These are phyloP conservation scores for Eledone cirrhosa DNA, from an alignment of 2,888 invertebrate genomes.

Conservation along the genomic window DNA sequence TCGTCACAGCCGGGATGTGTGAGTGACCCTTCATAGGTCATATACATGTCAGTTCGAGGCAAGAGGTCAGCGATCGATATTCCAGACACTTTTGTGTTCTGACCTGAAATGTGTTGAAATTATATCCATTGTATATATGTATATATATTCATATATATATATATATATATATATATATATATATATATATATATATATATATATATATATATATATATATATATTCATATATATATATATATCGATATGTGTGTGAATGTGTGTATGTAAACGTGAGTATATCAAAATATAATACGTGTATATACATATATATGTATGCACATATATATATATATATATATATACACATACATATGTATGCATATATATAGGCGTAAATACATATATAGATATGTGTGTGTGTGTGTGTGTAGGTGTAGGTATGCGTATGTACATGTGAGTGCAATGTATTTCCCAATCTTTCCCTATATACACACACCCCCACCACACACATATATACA, in stretches of 20 bases:
- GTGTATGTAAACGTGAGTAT: not conserved
- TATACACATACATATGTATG: not conserved
- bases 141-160: too few relatives aligned
- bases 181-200: too few relatives aligned
- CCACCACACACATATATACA: too few relatives aligned
- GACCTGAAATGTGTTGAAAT: not conserved
- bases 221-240: not conserved
- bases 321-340: not conserved
- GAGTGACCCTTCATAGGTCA: conserved; percentile 97
- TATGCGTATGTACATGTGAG: not conserved
- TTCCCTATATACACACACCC: not conserved
- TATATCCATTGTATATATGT: not conserved
- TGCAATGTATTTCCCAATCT: not conserved
- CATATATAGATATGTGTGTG: not conserved
- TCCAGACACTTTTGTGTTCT: not conserved
- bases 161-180: too few relatives aligned
- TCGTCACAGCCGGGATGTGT: conserved; percentile 98
- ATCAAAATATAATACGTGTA: too few relatives aligned
- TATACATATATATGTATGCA: too few relatives aligned
- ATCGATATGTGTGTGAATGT: not conserved
- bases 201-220: too few relatives aligned
- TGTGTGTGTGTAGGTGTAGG: not conserved
- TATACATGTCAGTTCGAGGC: conserved; percentile 89
- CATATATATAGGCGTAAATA: not conserved
- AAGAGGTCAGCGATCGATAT: conserved; percentile 63